A percentile compares a stretch with the other conserved stretches of the same genome.
These are phyloP conservation scores for Uria aalge DNA, from an alignment of 2,113 vertebrate species.

Conservation along the genomic window DNA sequence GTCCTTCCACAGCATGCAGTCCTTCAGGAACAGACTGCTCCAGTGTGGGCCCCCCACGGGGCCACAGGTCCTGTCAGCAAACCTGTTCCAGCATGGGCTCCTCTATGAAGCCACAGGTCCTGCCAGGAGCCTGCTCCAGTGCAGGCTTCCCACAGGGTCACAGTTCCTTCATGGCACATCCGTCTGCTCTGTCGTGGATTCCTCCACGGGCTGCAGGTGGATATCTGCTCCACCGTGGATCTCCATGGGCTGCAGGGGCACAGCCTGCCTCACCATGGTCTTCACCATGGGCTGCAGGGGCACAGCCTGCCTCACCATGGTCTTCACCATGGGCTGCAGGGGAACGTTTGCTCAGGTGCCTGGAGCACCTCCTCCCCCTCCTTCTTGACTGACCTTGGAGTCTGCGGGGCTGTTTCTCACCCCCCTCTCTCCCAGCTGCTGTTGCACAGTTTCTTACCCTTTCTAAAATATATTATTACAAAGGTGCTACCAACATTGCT, in stretches of 20 bases:
- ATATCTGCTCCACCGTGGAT: rapidly evolving
- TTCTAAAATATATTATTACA: background rate
- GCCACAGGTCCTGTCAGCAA: background rate
- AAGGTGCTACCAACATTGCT: rapidly evolving
- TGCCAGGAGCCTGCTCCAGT: background rate
- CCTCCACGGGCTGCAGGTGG: background rate
- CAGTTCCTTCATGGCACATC: background rate
- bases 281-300: background rate
- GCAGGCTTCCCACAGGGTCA: rapidly evolving
- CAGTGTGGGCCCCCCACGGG: rapidly evolving
- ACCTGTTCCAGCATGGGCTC: rapidly evolving
- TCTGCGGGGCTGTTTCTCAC: background rate
- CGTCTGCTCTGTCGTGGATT: rapidly evolving
- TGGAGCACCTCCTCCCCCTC: background rate
- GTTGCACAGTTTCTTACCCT: background rate
- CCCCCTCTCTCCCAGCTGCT: background rate
- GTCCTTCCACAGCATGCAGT: rapidly evolving
- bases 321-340: background rate
- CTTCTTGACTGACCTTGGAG: background rate
- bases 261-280: background rate
- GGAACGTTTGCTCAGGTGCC: rapidly evolving
- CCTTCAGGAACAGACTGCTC: background rate
- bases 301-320: background rate
- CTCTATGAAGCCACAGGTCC: background rate
- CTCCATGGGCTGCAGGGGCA: background rate